phyloP scores from a whole-genome alignment of 2,797 vertebrate genomes.

The Sarcoramphus papa region DNA sequence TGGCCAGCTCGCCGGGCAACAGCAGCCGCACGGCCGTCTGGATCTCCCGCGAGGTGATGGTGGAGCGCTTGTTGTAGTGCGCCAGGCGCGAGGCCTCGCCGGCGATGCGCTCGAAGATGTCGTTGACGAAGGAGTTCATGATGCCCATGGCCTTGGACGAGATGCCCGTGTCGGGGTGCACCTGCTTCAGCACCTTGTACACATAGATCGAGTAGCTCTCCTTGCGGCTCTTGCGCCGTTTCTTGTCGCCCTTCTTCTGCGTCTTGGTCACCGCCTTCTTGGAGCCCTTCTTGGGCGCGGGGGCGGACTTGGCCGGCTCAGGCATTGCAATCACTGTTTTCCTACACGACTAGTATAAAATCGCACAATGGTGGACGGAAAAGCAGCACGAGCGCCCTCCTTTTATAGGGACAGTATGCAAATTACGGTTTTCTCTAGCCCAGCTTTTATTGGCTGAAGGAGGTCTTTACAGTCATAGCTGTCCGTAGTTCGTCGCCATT shows the following conservation, averaged over 20 bases:
- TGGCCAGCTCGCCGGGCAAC: too few species aligned
- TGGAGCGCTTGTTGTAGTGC: constrained; percentile 80
- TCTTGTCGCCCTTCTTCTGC: not conserved
- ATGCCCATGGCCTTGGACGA: constrained; percentile 66
- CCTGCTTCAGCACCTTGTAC: constrained; percentile 72
- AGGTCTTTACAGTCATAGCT: rapidly evolving
- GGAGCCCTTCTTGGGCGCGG: not conserved
- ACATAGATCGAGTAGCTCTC: constrained; percentile 33
- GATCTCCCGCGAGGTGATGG: not conserved
- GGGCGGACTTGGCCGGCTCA: not conserved
- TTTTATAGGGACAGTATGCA: not conserved
- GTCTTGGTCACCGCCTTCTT: not conserved
- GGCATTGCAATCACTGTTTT: not conserved
- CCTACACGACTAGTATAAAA: too few species aligned
- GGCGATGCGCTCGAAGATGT: constrained; percentile 65
- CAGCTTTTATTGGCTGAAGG: not conserved
- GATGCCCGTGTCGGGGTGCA: constrained; percentile 63
- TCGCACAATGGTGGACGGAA: too few species aligned
- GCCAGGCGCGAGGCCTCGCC: constrained; percentile 75
- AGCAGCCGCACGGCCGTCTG: too few species aligned
- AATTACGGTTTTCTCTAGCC: rapidly evolving
- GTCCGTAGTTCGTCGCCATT: rapidly evolving
- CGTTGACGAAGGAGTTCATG: constrained; percentile 68
- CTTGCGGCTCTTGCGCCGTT: not conserved
- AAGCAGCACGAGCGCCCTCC: too few species aligned